phyloP scores from a whole-genome alignment of 1,140 invertebrate genomes.

The Drosophila funebris region DNA sequence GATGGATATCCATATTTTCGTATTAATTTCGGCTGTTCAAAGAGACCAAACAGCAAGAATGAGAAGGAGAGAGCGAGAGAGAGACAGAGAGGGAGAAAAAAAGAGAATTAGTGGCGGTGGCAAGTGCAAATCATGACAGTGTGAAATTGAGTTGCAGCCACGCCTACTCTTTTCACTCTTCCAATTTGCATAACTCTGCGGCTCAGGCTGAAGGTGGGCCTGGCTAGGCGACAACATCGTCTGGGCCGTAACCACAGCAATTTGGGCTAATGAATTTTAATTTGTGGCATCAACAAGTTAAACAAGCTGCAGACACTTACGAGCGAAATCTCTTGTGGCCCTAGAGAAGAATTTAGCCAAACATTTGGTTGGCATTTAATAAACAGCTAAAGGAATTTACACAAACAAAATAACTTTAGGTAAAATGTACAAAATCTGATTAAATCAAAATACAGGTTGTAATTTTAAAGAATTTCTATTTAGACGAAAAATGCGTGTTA shows the following conservation, averaged over 20 bases:
- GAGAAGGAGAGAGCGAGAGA: neutral
- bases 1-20: slow-evolving; percentile 86
- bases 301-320: slow-evolving; percentile 43
- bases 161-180: slow-evolving; percentile 9
- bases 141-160: slow-evolving; percentile 67
- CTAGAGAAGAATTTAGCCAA: neutral
- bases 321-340: neutral
- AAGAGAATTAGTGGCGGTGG: slow-evolving; percentile 25
- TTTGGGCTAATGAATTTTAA: slow-evolving; percentile 75
- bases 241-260: slow-evolving; percentile 59
- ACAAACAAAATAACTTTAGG: neutral
- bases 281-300: slow-evolving; percentile 77
- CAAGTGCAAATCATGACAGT: slow-evolving; percentile 64
- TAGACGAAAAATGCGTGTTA: too few relatives aligned
- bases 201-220: slow-evolving; percentile 17
- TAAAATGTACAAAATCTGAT: too few relatives aligned
- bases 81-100: slow-evolving; percentile 8
- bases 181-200: slow-evolving; percentile 61
- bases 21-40: slow-evolving; percentile 82
- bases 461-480: neutral
- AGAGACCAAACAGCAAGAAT: slow-evolving; percentile 11
- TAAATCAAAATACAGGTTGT: too few relatives aligned
- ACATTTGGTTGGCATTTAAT: slow-evolving; percentile 9
- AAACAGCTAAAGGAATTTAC: neutral
- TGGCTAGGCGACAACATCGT: slow-evolving; percentile 2